These are phyloP conservation scores for Glossophaga mutica DNA, from an alignment of 2,797 vertebrate genomes.

Conservation along the genomic window DNA sequence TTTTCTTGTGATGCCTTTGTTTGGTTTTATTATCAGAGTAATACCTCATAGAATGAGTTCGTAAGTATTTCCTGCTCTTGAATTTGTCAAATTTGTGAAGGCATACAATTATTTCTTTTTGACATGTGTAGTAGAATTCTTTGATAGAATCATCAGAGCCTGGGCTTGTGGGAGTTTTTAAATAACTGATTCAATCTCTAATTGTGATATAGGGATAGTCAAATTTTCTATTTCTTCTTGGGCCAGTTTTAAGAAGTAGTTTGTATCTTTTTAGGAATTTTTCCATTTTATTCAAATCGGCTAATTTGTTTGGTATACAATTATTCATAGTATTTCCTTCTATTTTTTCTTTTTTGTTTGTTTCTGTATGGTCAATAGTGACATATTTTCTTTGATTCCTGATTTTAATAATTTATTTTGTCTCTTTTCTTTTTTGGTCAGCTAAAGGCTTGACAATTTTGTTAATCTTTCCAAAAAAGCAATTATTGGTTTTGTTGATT, in stretches of 20 bases:
- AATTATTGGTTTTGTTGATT: background rate
- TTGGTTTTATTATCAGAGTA: background rate
- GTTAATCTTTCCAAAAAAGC: background rate
- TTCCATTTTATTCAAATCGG: background rate
- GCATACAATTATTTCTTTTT: background rate
- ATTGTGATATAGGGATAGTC: no score
- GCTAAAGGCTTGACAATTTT: background rate
- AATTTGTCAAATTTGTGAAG: background rate
- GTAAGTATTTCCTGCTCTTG: background rate
- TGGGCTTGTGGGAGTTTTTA: background rate
- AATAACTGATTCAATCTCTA: no score
- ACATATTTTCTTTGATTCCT: background rate
- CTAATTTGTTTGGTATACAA: background rate
- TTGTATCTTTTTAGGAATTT: slow-evolving; percentile 15
- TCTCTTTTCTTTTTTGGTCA: background rate
- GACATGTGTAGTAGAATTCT: background rate
- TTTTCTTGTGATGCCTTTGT: background rate
- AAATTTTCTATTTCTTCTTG: background rate
- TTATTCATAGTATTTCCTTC: background rate
- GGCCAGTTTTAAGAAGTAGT: background rate
- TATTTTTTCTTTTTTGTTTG: background rate
- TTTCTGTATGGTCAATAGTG: background rate
- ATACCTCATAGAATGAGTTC: background rate
- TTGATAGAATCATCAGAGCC: background rate
- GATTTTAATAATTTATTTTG: background rate